Evolutionary conservation across 92 coral and sea anemone species (phyloP).

Genomic region (Hydrozoanthus gracilis): DNA sequence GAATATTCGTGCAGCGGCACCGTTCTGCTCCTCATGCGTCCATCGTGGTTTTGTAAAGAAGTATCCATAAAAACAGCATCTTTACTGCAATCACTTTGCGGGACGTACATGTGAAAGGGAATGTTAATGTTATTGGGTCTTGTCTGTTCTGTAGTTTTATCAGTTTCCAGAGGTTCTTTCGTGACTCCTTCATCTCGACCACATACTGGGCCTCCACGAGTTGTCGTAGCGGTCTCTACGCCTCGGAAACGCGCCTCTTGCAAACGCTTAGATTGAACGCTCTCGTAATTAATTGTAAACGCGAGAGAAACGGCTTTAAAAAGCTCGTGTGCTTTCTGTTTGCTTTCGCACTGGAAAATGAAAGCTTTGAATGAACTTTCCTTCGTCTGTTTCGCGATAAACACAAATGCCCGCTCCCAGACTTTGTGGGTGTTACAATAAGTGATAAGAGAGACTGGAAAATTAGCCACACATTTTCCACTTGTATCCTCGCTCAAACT

Average conservation of each 20-base stretch:
- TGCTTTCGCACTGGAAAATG: slow-evolving; percentile 87
- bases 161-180: not conserved
- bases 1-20: slow-evolving; percentile 45
- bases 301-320: slow-evolving; percentile 86
- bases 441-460: slow-evolving; percentile 83
- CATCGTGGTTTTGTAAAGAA: slow-evolving; percentile 43
- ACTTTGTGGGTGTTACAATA: slow-evolving; percentile 84
- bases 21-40: slow-evolving; percentile 60
- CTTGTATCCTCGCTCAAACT: slow-evolving; percentile 71
- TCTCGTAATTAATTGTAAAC: slow-evolving; percentile 79
- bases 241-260: slow-evolving; percentile 62
- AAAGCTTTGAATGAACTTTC: slow-evolving; percentile 83
- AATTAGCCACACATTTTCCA: slow-evolving; percentile 76
- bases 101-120: slow-evolving; percentile 32
- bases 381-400: slow-evolving; percentile 80
- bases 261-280: slow-evolving; percentile 79
- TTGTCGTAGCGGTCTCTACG: not conserved
- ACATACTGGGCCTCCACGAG: not conserved
- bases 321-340: slow-evolving; percentile 84
- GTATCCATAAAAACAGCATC: not conserved
- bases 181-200: not conserved
- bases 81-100: not conserved
- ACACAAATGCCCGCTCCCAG: slow-evolving; percentile 88
- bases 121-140: slow-evolving; percentile 2
- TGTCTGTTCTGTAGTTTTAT: not conserved